Conservation (phyloP, 2,888 invertebrate species). For the Rhopalosiphum nymphaeae region DNA sequence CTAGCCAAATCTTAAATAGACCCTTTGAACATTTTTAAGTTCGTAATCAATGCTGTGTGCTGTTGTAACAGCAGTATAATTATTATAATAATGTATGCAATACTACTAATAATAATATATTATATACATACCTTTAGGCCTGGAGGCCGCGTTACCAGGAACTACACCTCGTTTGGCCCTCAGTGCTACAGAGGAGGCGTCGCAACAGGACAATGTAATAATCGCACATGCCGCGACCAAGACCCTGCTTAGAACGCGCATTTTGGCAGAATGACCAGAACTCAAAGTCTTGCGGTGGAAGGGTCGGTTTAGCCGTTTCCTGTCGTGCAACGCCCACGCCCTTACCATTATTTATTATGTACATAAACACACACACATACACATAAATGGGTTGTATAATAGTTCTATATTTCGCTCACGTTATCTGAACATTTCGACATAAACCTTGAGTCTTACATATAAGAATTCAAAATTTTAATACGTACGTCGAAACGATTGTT, state of each 20-base stretch:
- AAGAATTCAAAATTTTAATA: neutral
- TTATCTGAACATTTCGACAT: slow-evolving; percentile 26
- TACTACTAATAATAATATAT: neutral
- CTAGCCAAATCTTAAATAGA: neutral
- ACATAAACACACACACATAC: slow-evolving; percentile 1
- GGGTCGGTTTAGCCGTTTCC: slow-evolving; percentile 45
- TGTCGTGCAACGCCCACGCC: slow-evolving; percentile 64
- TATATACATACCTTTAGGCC: slow-evolving; percentile 45
- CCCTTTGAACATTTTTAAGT: neutral
- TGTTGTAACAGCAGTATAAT: neutral
- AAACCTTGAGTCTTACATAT: slow-evolving; percentile 9
- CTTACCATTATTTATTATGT: slow-evolving; percentile 15
- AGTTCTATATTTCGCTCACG: slow-evolving; percentile 20
- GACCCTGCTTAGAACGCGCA: slow-evolving; percentile 17
- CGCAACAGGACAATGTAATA: neutral
- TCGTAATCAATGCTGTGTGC: neutral
- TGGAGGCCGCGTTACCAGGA: slow-evolving; percentile 45
- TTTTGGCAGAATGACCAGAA: slow-evolving; percentile 51
- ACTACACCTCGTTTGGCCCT: slow-evolving; percentile 45
- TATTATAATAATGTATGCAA: neutral
- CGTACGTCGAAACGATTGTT: neutral
- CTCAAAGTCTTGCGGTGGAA: neutral
- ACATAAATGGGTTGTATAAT: neutral
- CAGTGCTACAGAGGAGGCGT: neutral
- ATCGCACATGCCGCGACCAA: slow-evolving; percentile 8